phyloP scores from a whole-genome alignment of 2,888 invertebrate species.

The Alitta virens region DNA sequence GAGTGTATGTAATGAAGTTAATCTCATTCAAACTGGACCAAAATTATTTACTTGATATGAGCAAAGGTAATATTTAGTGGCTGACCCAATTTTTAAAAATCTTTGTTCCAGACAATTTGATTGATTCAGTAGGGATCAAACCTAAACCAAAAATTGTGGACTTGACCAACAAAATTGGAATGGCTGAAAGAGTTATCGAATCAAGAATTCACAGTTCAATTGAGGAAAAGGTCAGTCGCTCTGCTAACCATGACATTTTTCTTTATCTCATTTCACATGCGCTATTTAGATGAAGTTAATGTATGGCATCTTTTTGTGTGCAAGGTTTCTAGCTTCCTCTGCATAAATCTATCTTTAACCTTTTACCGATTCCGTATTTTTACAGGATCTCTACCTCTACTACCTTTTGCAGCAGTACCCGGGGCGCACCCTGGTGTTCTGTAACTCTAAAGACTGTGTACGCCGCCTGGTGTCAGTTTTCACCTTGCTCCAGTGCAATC shows the following conservation, averaged over 20 bases:
- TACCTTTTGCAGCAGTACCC: slow-evolving; percentile 81
- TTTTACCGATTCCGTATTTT: background rate
- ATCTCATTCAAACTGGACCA: too few relatives aligned
- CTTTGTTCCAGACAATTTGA: background rate
- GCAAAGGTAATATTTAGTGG: background rate
- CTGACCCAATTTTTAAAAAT: background rate
- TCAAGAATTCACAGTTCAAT: slow-evolving; percentile 67
- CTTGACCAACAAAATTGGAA: slow-evolving; percentile 78
- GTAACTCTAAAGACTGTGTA: slow-evolving; percentile 81
- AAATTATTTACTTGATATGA: too few relatives aligned
- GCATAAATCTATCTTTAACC: too few relatives aligned
- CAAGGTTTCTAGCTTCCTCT: too few relatives aligned
- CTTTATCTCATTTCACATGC: background rate
- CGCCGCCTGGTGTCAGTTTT: slow-evolving; percentile 66
- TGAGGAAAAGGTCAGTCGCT: slow-evolving; percentile 52
- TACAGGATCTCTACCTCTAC: slow-evolving; percentile 84
- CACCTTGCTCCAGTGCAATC: slow-evolving; percentile 48
- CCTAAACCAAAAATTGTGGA: slow-evolving; percentile 89
- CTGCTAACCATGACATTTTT: too few relatives aligned
- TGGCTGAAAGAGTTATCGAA: slow-evolving; percentile 79
- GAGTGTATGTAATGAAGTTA: too few relatives aligned
- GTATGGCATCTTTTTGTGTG: too few relatives aligned
- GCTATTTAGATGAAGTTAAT: too few relatives aligned
- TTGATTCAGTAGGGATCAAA: slow-evolving; percentile 71
- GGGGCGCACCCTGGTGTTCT: slow-evolving; percentile 88